Base-by-base conservation (phyloP, 2,888 invertebrate genomes). In the Dysmachus trigonus region DNA sequence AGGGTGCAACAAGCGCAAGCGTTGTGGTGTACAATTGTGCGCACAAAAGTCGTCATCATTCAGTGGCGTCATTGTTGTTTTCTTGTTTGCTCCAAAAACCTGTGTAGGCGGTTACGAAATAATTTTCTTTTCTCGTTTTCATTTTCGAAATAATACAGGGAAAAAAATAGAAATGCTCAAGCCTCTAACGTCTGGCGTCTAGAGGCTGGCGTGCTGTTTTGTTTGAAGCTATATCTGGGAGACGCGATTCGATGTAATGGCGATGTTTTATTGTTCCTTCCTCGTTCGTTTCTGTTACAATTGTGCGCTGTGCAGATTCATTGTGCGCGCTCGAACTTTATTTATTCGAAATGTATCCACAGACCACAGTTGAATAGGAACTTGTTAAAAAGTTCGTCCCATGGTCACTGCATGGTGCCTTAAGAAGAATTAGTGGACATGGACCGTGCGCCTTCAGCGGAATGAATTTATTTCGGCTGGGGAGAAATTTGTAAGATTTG, bases 21-120 rank as follows among this genome's bases (percentile, higher is more conserved):
- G n/a, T 35, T 71, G 62, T n/a, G 18, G 10, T 27, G 31, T 7
- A 18, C 27, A 22, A 62, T 82, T 33, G 62, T 71, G 82, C 47
- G 22, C 35, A 62, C 10, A 71, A 33, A 31, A 73, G 35, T 62
- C 62, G 62, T 62, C 62, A 62, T 72, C 27, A 15, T 15, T 31
- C 72, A 35, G 72, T 83, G 83, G 31, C 41, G 41, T 72, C 72
- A 41, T 83, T 22, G 81, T 62, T 82, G n/a, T 62, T 62, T 31
- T 83, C 18, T 72, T 72, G 35, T 35, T 62, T 83, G 83, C 72
- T 35, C 83, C 72, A 27, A 30, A 83, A 83, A 83, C 71, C 41
- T 72, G 72, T 83, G 83, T 83, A 83, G 83, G 83, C 83, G 83
- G 83, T 83, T 83, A 72, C 41, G 72, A 83, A 83, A 83, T 83